Evolutionary conservation across 2,888 invertebrate genomes (phyloP).

Genomic region (Pandemis heparana): DNA sequence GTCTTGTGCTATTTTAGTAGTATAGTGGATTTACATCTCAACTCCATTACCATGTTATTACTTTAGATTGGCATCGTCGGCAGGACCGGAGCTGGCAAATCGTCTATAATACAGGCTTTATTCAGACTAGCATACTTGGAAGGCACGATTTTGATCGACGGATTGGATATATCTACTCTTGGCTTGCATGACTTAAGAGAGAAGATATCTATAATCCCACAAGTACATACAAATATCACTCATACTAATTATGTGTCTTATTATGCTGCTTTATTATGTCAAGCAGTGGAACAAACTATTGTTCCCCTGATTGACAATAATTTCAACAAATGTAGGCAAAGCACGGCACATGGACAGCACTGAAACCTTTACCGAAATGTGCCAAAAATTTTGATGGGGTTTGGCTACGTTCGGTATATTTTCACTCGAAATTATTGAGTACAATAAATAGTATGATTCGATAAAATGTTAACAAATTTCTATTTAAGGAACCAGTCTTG

Average conservation of each 20-base stretch:
- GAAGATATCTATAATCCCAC: constrained; percentile 88
- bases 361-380: not conserved
- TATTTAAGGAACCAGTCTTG: constrained; percentile 90
- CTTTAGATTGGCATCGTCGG: constrained; percentile 88
- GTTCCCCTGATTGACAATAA: not conserved
- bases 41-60: constrained; percentile 3
- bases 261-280: too few relatives aligned
- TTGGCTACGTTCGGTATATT: too few relatives aligned
- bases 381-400: too few relatives aligned
- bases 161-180: constrained; percentile 85
- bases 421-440: too few relatives aligned
- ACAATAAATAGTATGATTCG: not conserved
- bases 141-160: constrained; percentile 90
- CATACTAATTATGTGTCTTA: too few relatives aligned
- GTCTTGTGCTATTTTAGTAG: not conserved
- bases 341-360: not conserved
- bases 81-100: constrained; percentile 89
- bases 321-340: not conserved
- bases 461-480: not conserved
- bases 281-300: not conserved
- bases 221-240: constrained; percentile 66
- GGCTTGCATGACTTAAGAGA: constrained; percentile 86
- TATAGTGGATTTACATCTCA: not conserved
- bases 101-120: constrained; percentile 88
- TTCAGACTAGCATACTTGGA: constrained; percentile 88